phyloP scores from a whole-genome alignment of 2,888 invertebrate genomes.

The Linnaemya tessellans region DNA sequence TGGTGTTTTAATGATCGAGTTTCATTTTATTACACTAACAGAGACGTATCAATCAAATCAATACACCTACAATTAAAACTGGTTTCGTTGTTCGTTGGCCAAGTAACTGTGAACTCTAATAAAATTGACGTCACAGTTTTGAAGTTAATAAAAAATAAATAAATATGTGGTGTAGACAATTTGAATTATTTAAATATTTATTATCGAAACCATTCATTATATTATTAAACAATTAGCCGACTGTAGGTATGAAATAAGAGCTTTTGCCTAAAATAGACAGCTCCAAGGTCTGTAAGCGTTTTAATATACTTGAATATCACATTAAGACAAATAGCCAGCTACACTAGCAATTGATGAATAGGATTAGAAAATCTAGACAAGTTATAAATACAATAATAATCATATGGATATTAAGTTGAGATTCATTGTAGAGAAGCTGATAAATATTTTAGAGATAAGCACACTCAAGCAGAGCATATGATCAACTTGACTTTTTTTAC shows the following conservation, averaged over 20 bases:
- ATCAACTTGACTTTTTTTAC: background rate
- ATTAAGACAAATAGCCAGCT: background rate
- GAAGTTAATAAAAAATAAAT: background rate
- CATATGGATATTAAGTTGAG: background rate
- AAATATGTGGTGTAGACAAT: background rate
- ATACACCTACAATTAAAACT: background rate
- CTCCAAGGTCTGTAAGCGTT: background rate
- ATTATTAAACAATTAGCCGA: background rate
- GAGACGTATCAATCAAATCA: background rate
- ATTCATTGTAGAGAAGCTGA: background rate
- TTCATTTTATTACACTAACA: background rate
- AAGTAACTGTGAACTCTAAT: background rate
- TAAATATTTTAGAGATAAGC: background rate
- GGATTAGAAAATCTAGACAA: background rate
- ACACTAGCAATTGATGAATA: background rate
- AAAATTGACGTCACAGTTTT: background rate
- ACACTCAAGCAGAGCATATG: background rate
- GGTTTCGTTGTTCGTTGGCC: background rate
- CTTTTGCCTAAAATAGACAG: background rate
- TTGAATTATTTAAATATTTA: background rate
- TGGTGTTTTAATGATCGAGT: too few species aligned
- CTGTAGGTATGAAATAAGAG: background rate
- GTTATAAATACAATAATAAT: slow-evolving; percentile 25
- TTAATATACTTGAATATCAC: background rate
- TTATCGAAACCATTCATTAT: background rate